A percentile compares a stretch with the other conserved stretches of the same genome.
Evolutionary conservation across 2,888 invertebrate species (phyloP).

Genomic region (Drosophila peninsularis): DNA sequence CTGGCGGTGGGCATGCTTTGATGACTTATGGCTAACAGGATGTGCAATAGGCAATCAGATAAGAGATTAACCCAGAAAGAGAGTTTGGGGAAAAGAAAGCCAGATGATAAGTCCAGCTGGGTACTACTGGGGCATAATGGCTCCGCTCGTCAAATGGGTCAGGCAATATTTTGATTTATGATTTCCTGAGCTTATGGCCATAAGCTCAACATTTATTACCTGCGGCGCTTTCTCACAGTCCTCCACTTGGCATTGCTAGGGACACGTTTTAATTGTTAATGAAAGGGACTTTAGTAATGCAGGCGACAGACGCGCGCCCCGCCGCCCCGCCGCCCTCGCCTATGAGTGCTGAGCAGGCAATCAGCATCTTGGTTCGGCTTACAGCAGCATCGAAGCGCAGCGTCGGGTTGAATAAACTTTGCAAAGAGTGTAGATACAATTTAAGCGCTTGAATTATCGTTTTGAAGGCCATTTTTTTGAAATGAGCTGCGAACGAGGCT

Average conservation of each 20-base stretch:
- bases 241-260: conserved; percentile 17
- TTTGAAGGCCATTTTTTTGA: conserved; percentile 80
- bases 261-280: conserved; percentile 30
- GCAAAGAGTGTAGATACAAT: conserved; percentile 73
- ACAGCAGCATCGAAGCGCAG: conserved; percentile 44
- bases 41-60: conserved; percentile 41
- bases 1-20: background rate
- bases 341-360: conserved; percentile 5
- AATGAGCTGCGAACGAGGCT: conserved; percentile 75
- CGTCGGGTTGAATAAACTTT: conserved; percentile 80
- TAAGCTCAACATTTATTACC: conserved; percentile 14
- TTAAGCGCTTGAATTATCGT: conserved; percentile 81
- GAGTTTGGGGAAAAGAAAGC: conserved; percentile 25
- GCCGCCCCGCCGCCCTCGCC: background rate
- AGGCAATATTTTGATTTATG: conserved; percentile 50
- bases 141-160: conserved; percentile 40
- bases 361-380: conserved; percentile 7
- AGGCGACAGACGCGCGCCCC: background rate
- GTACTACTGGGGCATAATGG: conserved; percentile 3
- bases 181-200: conserved; percentile 35
- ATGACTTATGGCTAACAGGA: conserved; percentile 26
- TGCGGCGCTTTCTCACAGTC: conserved; percentile 27
- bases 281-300: conserved; percentile 7
- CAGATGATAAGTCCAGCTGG: conserved; percentile 26
- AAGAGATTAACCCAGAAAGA: conserved; percentile 35